These are phyloP conservation scores for Corydoras sp. DNA, from an alignment of 2,113 vertebrate genomes.

Conservation along the genomic window DNA sequence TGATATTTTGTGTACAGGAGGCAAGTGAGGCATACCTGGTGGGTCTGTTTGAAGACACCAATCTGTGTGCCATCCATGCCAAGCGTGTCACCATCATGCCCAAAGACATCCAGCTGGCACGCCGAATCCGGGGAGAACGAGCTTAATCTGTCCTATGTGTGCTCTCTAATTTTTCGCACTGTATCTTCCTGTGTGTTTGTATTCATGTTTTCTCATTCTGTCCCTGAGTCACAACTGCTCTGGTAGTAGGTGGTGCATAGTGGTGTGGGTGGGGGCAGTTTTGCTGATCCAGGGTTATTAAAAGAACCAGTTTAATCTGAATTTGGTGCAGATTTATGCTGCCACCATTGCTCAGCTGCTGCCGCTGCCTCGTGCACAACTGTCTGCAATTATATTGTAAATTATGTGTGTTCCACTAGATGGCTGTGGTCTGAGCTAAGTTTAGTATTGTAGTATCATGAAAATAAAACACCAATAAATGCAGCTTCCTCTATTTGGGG, in stretches of 20 bases:
- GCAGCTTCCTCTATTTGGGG: too few relatives aligned
- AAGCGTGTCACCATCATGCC: slow-evolving; percentile 77
- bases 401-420: too few relatives aligned
- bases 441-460: too few relatives aligned
- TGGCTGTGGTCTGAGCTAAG: too few relatives aligned
- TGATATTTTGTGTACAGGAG: slow-evolving; percentile 55
- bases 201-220: slow-evolving; percentile 21
- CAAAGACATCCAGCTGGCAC: slow-evolving; percentile 81
- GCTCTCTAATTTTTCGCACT: background rate
- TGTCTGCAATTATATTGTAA: background rate
- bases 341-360: too few relatives aligned
- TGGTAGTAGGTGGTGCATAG: background rate
- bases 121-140: slow-evolving; percentile 71
- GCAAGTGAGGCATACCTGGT: slow-evolving; percentile 77
- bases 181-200: slow-evolving; percentile 7
- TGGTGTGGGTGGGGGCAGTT: slow-evolving; percentile 26
- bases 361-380: background rate
- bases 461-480: too few relatives aligned
- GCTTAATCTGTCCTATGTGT: slow-evolving; percentile 12
- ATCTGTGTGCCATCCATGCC: slow-evolving; percentile 79
- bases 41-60: slow-evolving; percentile 75
- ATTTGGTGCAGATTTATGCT: too few relatives aligned
- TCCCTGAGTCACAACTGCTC: background rate
- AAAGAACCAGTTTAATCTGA: background rate
- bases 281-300: background rate